phyloP scores from a whole-genome alignment of 2,797 vertebrate genomes.

The Parauchenoglanis punctatus region DNA sequence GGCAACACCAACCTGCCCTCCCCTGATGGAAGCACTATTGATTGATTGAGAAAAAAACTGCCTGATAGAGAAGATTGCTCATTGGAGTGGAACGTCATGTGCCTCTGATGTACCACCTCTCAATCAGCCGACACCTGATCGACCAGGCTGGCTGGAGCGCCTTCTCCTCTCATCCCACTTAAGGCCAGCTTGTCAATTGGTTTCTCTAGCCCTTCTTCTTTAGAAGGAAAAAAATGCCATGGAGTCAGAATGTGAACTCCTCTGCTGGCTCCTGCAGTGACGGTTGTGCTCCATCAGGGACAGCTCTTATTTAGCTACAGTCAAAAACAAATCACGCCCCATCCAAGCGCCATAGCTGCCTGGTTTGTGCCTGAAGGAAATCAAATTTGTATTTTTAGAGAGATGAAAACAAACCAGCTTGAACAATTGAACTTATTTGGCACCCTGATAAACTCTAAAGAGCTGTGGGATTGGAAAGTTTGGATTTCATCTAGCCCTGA shows the following conservation, averaged over 20 bases:
- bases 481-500: constrained; percentile 40
- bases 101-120: constrained; percentile 73
- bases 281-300: constrained; percentile 44
- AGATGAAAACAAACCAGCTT: constrained; percentile 59
- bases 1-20: constrained; percentile 48
- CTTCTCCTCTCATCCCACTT: constrained; percentile 60
- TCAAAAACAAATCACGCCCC: constrained; percentile 51
- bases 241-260: constrained; percentile 61
- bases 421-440: constrained; percentile 51
- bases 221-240: constrained; percentile 53
- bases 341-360: constrained; percentile 24
- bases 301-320: constrained; percentile 51
- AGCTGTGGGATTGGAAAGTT: constrained; percentile 40
- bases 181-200: constrained; percentile 70
- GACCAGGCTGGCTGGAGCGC: constrained; percentile 60
- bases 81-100: constrained; percentile 78
- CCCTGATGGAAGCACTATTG: constrained; percentile 73
- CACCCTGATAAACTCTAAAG: constrained; percentile 43
- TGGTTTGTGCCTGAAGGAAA: constrained; percentile 56
- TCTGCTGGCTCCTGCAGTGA: constrained; percentile 51
- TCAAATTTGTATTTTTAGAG: constrained; percentile 56
- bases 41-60: constrained; percentile 74
- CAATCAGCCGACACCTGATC: constrained; percentile 71
- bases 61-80: constrained; percentile 80
- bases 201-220: constrained; percentile 57